Evolutionary conservation across 2,888 invertebrate species (phyloP), one percentile per base, ranked within the genome.

Genomic region (Apamea monoglypha): DNA sequence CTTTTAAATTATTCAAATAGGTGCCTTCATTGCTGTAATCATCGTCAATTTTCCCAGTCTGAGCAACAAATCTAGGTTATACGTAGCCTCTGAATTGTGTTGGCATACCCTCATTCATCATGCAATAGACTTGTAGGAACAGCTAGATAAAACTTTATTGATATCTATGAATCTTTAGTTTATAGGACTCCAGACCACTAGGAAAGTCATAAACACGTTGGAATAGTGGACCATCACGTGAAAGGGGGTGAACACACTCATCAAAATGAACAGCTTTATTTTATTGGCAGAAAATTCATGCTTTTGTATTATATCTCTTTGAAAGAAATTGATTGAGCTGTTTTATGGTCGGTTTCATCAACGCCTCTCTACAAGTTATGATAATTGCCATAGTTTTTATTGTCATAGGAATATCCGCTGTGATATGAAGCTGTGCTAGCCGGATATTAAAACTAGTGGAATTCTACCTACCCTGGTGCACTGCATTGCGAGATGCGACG

Each of bases 111-210:
- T 86, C 73, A 69, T 69, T 81, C 59, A 56, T 71, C 61, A 67
- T 67, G 53, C 70, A 61, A 63, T 74, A 25, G 32, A 70, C 21
- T 76, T 66, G 36, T 59, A 67, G 21, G 63, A 72, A 83, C 61
- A 56, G 32, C 76, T 72, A 75, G 32, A 87, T 81, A 87, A 85
- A 88, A 88, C 36, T 85, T 78, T 85, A 88, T 78, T 72, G 76
- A 67, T 71, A 78, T 80, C 73, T 76, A 79, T 78, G 85, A 78
- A 87, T 81, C 74, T 72, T 64, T 69, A 73, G 70, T 84, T 81
- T 81, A 87, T 81, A 76, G 61, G 44, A 76, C 61, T 79, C 75
- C 61, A 81, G 44, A 75, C 59, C 40, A 75, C 85, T 74, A 78
- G 68, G 18, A 78, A 75, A 59, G 78, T 64, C 76, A 80, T 87